phyloP scores from a whole-genome alignment of 1,140 invertebrate genomes.

The Bilobella aurantiaca region DNA sequence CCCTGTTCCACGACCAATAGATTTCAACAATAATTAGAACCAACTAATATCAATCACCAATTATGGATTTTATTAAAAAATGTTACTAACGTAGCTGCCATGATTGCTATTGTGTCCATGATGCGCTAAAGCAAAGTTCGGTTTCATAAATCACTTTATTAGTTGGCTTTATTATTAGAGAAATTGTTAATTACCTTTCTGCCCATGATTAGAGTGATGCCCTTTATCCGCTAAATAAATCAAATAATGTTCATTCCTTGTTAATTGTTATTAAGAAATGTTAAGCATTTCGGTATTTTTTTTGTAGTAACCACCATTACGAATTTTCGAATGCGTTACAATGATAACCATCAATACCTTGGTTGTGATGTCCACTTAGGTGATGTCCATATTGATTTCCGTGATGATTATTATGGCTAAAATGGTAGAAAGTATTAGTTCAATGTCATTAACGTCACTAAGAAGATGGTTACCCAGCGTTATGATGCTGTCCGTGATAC shows the following conservation, averaged over 20 bases:
- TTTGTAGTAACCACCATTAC: too few relatives aligned
- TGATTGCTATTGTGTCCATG: not conserved
- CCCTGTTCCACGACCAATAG: not conserved
- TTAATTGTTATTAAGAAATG: not conserved
- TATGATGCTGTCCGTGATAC: conserved; percentile 44
- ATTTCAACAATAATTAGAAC: not conserved
- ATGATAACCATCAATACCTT: not conserved
- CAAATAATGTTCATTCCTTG: not conserved
- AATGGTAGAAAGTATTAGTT: not conserved
- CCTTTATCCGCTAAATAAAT: not conserved
- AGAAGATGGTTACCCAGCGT: conserved; percentile 43
- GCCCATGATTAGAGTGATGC: not conserved
- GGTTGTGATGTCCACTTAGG: not conserved
- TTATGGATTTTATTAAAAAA: too few relatives aligned
- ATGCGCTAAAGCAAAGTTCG: not conserved
- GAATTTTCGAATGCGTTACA: too few relatives aligned
- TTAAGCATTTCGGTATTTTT: too few relatives aligned
- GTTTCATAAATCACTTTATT: not conserved
- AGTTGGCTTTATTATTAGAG: not conserved
- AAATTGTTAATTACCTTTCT: not conserved
- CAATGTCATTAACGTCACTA: not conserved
- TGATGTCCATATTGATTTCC: not conserved
- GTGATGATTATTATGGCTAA: not conserved
- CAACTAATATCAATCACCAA: not conserved
- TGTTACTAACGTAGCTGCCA: too few relatives aligned